Evolutionary conservation across 2,113 vertebrate species (phyloP).

Genomic region (Phodopus roborovskii): DNA sequence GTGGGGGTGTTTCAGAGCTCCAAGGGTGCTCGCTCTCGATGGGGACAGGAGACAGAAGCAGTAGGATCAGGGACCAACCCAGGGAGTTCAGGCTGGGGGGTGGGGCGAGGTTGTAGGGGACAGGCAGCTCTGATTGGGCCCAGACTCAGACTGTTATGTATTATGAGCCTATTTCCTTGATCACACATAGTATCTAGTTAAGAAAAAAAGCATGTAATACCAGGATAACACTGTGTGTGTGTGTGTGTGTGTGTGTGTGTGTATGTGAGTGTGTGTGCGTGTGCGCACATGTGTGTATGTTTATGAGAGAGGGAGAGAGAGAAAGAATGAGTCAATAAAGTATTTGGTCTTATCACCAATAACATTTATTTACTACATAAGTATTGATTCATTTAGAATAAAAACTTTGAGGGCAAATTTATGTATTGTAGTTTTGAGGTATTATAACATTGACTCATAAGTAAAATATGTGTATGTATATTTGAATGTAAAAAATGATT

Average conservation of each 20-base stretch:
- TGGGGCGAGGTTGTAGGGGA: no score
- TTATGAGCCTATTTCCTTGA: neutral
- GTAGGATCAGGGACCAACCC: no score
- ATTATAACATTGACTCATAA: neutral
- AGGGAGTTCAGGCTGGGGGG: no score
- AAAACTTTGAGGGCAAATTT: neutral
- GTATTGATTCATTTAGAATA: neutral
- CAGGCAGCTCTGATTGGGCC: no score
- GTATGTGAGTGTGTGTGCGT: neutral
- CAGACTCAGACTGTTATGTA: no score
- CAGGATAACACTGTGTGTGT: neutral
- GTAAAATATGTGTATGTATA: neutral
- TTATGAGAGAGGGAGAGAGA: neutral
- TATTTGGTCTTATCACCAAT: neutral
- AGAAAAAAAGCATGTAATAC: neutral
- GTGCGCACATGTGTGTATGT: no score
- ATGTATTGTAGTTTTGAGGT: neutral
- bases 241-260: neutral
- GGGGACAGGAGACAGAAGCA: no score
- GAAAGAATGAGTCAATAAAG: no score
- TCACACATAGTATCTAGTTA: neutral
- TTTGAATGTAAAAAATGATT: neutral
- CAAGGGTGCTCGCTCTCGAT: no score
- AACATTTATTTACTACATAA: neutral
- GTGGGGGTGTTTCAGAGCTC: no score